Base-by-base conservation (phyloP, 2,797 vertebrate species). In the Hozukius guyotensis region DNA sequence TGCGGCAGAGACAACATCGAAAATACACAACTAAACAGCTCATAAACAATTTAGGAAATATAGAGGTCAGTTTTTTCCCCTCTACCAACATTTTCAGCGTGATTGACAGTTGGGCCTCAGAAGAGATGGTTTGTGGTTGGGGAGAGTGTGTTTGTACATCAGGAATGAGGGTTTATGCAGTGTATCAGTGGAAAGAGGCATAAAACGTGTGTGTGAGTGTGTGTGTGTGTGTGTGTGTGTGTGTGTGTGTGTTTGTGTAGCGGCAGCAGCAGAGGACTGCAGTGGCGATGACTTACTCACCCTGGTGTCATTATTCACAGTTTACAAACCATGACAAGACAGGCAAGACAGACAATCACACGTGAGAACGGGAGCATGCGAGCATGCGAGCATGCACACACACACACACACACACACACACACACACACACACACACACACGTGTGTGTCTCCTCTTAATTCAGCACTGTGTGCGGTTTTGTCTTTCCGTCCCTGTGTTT, bases 401-500 rank as follows among this genome's bases (percentile, higher is more conserved):
- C 53, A 60, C 72, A 53, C 72, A 63, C 59, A 65, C 75, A 63
- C 71, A 36, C 38, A 22, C 46, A 25, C 18, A 20, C 61, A 61
- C 72, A 52, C 55, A 22, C 69, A 60, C 61, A 13, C 38, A 59
- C 18, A 52, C 66, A 55, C 62, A 16, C 65, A 38, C 65, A 69
- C n/a, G 9, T 22, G 59, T 24, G 16, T 22, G 59, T 29, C 38
- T 34, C 20, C 31, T 65, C 55, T 71, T 84, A 78, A 84, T 80
- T 80, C 71, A 83, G 72, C 79, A 56, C 27, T 75, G 68, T 81
- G 77, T 80, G 75, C 9, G 74, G 87, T 93, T 89, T 93, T 91
- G 81, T 82, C 87, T 92, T 92, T 92, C 86, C 75, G 77, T 64
- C 46, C 24, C 55, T 24, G 70, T 92, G 86, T 94, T 93, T 93